Base-by-base conservation (phyloP, 1,140 invertebrate genomes). In the Drosophila funebris region DNA sequence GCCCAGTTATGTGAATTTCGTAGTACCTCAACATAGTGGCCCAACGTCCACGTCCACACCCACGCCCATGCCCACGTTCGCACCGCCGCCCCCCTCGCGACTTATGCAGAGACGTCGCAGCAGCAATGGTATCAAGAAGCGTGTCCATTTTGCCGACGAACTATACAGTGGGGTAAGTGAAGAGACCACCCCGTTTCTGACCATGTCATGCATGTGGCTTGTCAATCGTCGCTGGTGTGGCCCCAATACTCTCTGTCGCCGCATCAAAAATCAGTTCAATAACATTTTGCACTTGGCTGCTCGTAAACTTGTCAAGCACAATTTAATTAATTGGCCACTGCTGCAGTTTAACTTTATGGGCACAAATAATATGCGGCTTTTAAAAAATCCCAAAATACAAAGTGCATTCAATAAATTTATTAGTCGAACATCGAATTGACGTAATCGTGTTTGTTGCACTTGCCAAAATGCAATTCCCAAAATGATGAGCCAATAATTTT, bases 1-100 rank as follows among this genome's bases (percentile, higher is more conserved):
- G 57, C 93, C 93, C 8, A 92, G 93, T 69, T 93, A 93, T 62
- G 84, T 92, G 39, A 39, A 57, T 60, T 57, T 71, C 43, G 46
- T 29, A 8, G 44, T 29, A 9, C 43, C 44, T 4, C 24, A 27
- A 27, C 24, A 27, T 27, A 5, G 2, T 6, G 16, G 24, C 18
- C 18, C 66, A 20, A n/a, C 37, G 27, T 13, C 46, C 46, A 22
- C 73, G n/a, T 5, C 27, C 9, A 8, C 14, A 8, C 27, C 66
- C 2, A 11, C 48, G 7, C 29, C 20, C 11, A n/a, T n/a, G n/a
- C n/a, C n/a, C n/a, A n/a, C n/a, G n/a, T n/a, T n/a, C n/a, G 16
- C 39, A n/a, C 36, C 53, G 1, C 54, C 46, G 33, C 41, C 43
- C 16, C 50, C 63, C 18, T 76, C 82, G 9, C 75, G 75, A n/a